phyloP scores from a whole-genome alignment of 2,113 vertebrate species.

The Daubentonia madagascariensis region DNA sequence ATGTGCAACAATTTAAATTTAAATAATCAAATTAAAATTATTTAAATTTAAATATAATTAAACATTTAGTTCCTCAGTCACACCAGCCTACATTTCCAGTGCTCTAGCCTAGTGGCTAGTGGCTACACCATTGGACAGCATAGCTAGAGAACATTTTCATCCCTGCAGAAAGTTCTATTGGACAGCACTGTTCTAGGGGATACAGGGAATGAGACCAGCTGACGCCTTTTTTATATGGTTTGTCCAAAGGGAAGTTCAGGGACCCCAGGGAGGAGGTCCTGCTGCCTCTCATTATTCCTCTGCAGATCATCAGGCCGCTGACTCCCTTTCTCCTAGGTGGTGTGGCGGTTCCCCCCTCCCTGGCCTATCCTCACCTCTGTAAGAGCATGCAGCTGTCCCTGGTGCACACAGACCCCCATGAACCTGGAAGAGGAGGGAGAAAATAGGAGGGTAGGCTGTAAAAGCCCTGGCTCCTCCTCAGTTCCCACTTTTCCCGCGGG shows the following conservation, averaged over 20 bases:
- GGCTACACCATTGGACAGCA: neutral
- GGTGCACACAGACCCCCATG: conserved; percentile 95
- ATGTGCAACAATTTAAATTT: neutral
- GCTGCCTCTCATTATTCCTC: neutral
- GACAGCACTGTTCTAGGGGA: neutral
- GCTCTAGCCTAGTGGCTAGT: neutral
- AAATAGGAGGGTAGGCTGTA: rapidly evolving
- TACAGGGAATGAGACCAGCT: neutral
- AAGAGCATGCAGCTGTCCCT: conserved; percentile 95
- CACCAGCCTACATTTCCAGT: neutral
- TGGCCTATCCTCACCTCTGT: conserved; percentile 88
- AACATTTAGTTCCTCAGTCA: neutral
- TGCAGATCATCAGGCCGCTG: neutral
- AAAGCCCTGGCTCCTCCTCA: neutral
- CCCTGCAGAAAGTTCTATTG: neutral
- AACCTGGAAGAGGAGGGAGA: conserved; percentile 83
- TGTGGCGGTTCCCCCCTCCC: neutral
- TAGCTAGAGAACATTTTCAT: neutral
- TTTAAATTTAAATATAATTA: neutral
- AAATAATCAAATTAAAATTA: neutral
- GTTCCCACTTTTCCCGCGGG: neutral
- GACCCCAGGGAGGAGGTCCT: neutral
- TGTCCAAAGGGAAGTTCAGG: neutral
- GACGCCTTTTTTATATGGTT: neutral
- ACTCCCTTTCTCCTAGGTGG: neutral